phyloP scores from a whole-genome alignment of 2,797 vertebrate genomes.

The Coilia nasus region DNA sequence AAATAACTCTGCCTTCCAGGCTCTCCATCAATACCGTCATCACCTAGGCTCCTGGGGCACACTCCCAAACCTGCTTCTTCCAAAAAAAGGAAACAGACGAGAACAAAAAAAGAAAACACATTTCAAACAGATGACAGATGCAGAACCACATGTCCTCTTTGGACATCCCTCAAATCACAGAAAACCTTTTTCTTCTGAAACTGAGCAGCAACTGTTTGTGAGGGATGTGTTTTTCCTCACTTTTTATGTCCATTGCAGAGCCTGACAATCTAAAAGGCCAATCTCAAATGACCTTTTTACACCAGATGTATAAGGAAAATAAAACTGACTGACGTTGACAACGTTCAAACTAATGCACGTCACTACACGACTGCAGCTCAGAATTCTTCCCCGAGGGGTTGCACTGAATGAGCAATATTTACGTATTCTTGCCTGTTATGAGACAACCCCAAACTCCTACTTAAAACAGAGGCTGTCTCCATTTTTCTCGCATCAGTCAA shows the following conservation, averaged over 20 bases:
- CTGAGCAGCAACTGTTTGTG: neutral
- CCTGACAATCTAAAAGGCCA: neutral
- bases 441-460: neutral
- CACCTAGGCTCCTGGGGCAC: conserved; percentile 12
- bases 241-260: neutral
- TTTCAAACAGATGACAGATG: conserved; percentile 40
- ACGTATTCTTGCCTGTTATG: neutral
- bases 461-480: neutral
- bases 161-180: conserved; percentile 21
- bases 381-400: neutral
- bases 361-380: neutral
- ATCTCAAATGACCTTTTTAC: neutral
- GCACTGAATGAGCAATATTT: neutral
- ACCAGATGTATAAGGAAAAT: neutral
- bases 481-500: conserved; percentile 29
- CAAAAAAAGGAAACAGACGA: conserved; percentile 17
- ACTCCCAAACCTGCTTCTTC: conserved; percentile 6
- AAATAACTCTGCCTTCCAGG: conserved; percentile 31
- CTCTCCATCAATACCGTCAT: conserved; percentile 41
- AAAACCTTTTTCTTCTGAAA: neutral
- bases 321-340: neutral
- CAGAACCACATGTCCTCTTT: conserved; percentile 26
- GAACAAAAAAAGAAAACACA: conserved; percentile 28
- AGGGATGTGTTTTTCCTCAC: neutral
- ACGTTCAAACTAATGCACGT: neutral